Evolutionary conservation across 2,797 vertebrate genomes (phyloP).

Genomic region (Gadopsis bispinosus): DNA sequence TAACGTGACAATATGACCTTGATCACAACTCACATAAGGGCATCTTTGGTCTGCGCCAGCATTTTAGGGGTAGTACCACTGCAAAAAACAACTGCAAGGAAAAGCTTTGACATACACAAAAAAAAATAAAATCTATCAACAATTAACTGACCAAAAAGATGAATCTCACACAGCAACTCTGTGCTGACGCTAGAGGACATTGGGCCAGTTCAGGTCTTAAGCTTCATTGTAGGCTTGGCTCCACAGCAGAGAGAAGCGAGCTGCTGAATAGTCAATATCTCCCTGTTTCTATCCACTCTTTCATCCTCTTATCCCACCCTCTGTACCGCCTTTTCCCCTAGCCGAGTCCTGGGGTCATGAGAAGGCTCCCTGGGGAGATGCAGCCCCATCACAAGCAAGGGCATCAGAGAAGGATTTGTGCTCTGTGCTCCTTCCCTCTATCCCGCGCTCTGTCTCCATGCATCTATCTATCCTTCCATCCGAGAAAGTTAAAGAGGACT

Average conservation of each 20-base stretch:
- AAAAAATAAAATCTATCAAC: conserved; percentile 36
- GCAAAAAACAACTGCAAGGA: neutral
- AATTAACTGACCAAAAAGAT: conserved; percentile 32
- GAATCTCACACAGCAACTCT: conserved; percentile 27
- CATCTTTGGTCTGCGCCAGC: neutral
- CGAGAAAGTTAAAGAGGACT: conserved; percentile 39
- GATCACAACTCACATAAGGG: neutral
- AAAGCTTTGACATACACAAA: conserved; percentile 15
- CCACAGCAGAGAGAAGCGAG: conserved; percentile 58
- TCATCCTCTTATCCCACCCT: conserved; percentile 66
- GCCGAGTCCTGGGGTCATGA: conserved; percentile 61
- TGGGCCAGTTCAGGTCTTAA: conserved; percentile 44
- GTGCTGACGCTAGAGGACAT: conserved; percentile 13
- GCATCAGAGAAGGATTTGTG: conserved; percentile 56
- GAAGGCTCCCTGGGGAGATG: conserved; percentile 51
- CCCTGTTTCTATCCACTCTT: conserved; percentile 51
- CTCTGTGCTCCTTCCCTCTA: conserved; percentile 38
- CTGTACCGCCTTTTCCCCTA: conserved; percentile 34
- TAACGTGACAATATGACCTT: neutral
- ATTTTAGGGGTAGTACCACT: neutral
- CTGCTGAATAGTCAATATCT: conserved; percentile 64
- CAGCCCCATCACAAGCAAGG: conserved; percentile 50
- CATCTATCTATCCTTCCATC: conserved; percentile 43
- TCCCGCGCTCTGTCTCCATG: conserved; percentile 42
- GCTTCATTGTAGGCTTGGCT: conserved; percentile 56